A percentile compares a stretch with the other conserved stretches of the same genome.
These are phyloP conservation scores for Deilephila elpenor DNA, from an alignment of 2,888 invertebrate species.

Conservation along the genomic window DNA sequence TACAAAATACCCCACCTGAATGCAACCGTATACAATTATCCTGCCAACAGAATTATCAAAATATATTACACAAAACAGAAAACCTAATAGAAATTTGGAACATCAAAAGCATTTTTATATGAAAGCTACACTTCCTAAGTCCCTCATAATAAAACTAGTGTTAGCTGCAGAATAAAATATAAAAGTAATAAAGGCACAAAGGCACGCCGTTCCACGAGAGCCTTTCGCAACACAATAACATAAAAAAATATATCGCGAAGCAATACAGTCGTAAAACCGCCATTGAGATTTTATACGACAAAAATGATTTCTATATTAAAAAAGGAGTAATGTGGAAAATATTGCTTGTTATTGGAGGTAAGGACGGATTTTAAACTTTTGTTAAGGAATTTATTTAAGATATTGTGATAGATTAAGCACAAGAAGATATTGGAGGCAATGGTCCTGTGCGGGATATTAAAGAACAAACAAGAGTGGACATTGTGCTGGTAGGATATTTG, in stretches of 20 bases:
- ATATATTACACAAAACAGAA: neutral
- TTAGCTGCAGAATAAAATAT: slow-evolving; percentile 17
- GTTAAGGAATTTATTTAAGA: too few species aligned
- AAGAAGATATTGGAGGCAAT: too few species aligned
- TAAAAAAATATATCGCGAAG: slow-evolving; percentile 26
- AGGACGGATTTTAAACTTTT: neutral
- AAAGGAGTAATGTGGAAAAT: slow-evolving; percentile 25
- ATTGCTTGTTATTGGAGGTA: slow-evolving; percentile 13
- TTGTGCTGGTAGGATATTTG: too few species aligned
- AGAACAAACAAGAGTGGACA: too few species aligned
- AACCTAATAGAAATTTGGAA: neutral
- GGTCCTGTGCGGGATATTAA: too few species aligned
- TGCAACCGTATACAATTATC: too few species aligned
- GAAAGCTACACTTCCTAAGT: slow-evolving; percentile 16
- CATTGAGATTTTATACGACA: slow-evolving; percentile 25
- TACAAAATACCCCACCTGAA: too few species aligned
- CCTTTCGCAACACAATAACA: slow-evolving; percentile 27
- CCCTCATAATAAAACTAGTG: slow-evolving; percentile 22
- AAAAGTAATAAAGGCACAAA: slow-evolving; percentile 25
- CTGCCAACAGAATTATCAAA: neutral
- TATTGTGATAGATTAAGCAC: too few species aligned
- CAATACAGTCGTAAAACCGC: slow-evolving; percentile 22
- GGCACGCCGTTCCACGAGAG: slow-evolving; percentile 3
- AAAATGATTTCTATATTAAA: slow-evolving; percentile 25
- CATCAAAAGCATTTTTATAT: neutral